Percentiles rank a stretch among this genome's conserved stretches.
These are phyloP conservation scores for Macropis europaea DNA, from an alignment of 2,888 invertebrate genomes.

Conservation along the genomic window DNA sequence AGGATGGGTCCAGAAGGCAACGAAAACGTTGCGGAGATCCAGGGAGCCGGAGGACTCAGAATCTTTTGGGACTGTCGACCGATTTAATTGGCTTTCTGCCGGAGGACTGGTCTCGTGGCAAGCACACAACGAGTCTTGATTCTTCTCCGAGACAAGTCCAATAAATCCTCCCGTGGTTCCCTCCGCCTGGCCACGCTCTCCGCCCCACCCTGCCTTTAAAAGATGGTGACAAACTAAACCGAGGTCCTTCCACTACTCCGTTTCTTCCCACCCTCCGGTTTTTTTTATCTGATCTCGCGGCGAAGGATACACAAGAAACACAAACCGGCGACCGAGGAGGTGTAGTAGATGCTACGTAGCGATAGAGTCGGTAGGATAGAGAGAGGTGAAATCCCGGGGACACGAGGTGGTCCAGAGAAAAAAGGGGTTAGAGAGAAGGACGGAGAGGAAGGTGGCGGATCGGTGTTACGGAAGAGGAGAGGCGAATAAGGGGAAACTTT, in stretches of 20 bases:
- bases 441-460: constrained; percentile 7
- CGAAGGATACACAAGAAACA: constrained; percentile 67
- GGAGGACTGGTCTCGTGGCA: constrained; percentile 61
- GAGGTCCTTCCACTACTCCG: constrained; percentile 55
- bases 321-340: constrained; percentile 50
- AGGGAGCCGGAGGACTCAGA: constrained; percentile 54
- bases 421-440: constrained; percentile 61
- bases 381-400: constrained; percentile 9
- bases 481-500: constrained; percentile 30
- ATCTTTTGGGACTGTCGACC: constrained; percentile 71
- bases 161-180: constrained; percentile 65
- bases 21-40: constrained; percentile 8
- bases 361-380: constrained; percentile 43
- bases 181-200: constrained; percentile 32
- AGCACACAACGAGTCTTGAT: constrained; percentile 68
- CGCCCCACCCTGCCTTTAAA: constrained; percentile 45
- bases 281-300: constrained; percentile 69
- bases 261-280: constrained; percentile 52
- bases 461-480: constrained; percentile 6
- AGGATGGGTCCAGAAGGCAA: not conserved
- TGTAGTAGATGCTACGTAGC: constrained; percentile 55
- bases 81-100: constrained; percentile 70
- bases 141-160: constrained; percentile 69
- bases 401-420: constrained; percentile 39
- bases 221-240: constrained; percentile 70